These are phyloP conservation scores for Leptopilina myrica DNA, from an alignment of 2,888 invertebrate genomes.

Conservation along the genomic window DNA sequence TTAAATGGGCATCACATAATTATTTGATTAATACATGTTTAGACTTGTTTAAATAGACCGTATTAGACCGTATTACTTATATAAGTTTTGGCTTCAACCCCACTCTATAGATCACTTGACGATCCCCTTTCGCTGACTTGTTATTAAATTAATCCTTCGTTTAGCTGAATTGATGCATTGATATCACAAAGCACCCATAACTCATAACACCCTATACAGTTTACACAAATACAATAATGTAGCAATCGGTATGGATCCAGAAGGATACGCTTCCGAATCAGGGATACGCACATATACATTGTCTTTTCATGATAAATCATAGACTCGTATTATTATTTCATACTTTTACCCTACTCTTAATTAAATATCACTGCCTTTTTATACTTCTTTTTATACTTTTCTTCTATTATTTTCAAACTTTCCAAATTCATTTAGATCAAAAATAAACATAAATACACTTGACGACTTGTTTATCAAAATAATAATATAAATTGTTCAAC, in stretches of 20 bases:
- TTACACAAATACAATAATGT: slow-evolving; percentile 36
- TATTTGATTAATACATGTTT: too few relatives aligned
- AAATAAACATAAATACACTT: too few relatives aligned
- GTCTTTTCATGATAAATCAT: slow-evolving; percentile 9
- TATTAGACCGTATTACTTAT: slow-evolving; percentile 41
- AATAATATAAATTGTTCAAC: too few relatives aligned
- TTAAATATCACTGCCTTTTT: not conserved
- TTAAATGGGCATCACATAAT: too few relatives aligned
- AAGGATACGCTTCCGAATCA: slow-evolving; percentile 35
- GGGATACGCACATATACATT: slow-evolving; percentile 6
- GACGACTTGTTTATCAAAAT: too few relatives aligned
- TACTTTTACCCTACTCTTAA: not conserved
- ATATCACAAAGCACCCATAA: slow-evolving; percentile 76
- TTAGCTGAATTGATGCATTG: slow-evolving; percentile 77
- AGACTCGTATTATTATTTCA: not conserved
- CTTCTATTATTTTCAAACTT: too few relatives aligned
- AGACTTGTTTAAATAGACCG: slow-evolving; percentile 6
- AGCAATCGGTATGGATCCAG: not conserved
- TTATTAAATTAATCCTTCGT: slow-evolving; percentile 77
- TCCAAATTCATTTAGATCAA: too few relatives aligned
- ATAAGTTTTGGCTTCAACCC: slow-evolving; percentile 43
- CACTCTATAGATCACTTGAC: slow-evolving; percentile 53
- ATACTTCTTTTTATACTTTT: too few relatives aligned
- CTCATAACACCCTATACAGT: slow-evolving; percentile 68
- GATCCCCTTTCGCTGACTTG: slow-evolving; percentile 71